Evolutionary conservation across 2,888 invertebrate genomes (phyloP), one percentile per base, ranked within the genome.

Genomic region (Nomada flava): DNA sequence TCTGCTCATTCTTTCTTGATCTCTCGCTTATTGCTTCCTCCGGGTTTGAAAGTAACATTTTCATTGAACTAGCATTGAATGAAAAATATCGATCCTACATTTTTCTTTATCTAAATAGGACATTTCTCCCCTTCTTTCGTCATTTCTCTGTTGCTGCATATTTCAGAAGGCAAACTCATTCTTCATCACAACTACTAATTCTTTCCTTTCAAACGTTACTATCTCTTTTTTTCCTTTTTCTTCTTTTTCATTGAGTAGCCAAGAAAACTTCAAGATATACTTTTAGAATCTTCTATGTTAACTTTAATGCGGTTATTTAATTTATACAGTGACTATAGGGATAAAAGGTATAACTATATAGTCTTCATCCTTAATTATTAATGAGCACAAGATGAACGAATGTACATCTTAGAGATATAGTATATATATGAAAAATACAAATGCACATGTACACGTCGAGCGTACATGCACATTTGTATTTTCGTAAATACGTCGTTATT

Each of bases 311-410:
- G 72, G 84, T 83, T 87, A 84, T 76, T 83, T 80, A 71, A 52
- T 83, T 85, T 88, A 85, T 86, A 87, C 78, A 86, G 76, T 79
- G 78, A 87, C 80, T 86, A 79, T 85, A 81, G 36, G 71, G 67
- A 83, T 86, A 86, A 87, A 67, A 79, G 63, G 68, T 76, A 68
- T 69, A 79, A 50, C 76, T 76, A 80, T 82, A 76, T 79, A 85
- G 77, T 87, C 80, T 87, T 83, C 74, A 85, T 76, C 79, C 91
- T 92, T 92, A 91, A 89, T 83, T 84, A 88, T 89, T 90, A 91
- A 92, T 92, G 92, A 93, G 92, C 92, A 90, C 89, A 89, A 92
- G 89, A 91, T 90, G 89, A 91, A 89, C 88, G 91, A 87, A 90
- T 90, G 87, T 91, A 91, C 86, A 92, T 88, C 85, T 89, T 89